Conservation (phyloP, 2,797 vertebrate species). For the Neopelma chrysocephalum region DNA sequence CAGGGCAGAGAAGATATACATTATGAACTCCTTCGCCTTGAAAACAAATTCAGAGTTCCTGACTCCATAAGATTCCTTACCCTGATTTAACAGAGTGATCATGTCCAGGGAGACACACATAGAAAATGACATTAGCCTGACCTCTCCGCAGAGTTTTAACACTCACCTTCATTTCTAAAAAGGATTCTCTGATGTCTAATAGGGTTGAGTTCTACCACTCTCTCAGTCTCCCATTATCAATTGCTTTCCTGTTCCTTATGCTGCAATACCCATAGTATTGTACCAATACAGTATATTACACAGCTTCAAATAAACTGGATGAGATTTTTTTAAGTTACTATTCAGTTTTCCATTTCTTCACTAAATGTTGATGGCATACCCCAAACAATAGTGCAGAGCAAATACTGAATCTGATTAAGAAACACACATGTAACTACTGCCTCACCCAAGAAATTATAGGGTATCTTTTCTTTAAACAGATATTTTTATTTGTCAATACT, state of each 20-base stretch:
- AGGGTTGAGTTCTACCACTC: background rate
- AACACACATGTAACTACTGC: background rate
- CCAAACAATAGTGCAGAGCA: background rate
- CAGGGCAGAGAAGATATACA: background rate
- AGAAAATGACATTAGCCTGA: background rate
- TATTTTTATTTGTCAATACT: background rate
- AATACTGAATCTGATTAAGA: background rate
- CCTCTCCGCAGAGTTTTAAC: background rate
- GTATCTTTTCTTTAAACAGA: background rate
- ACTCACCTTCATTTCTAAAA: background rate
- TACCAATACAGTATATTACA: background rate
- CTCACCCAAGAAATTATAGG: background rate
- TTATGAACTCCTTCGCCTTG: background rate
- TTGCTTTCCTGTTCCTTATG: background rate
- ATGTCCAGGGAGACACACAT: background rate
- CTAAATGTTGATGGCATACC: rapidly evolving
- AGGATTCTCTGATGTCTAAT: background rate
- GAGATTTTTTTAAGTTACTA: background rate
- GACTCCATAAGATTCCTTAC: background rate
- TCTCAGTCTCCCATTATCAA: background rate
- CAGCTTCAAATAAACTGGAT: background rate
- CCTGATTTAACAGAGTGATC: background rate
- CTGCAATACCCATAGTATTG: background rate
- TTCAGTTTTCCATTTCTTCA: background rate
- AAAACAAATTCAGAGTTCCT: background rate